These are phyloP conservation scores for Actias luna DNA, from an alignment of 2,888 invertebrate species.

Conservation along the genomic window DNA sequence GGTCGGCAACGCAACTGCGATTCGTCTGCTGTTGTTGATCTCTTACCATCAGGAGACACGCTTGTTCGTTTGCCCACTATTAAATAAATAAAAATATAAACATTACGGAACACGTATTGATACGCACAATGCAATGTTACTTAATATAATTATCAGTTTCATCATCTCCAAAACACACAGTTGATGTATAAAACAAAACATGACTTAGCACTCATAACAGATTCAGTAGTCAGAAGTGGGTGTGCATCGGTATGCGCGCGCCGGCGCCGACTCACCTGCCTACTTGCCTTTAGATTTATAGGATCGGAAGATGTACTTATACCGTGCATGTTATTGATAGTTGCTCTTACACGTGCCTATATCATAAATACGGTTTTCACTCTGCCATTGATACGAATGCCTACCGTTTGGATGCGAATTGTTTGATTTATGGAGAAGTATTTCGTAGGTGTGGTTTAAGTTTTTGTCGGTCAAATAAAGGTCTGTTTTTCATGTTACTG, in stretches of 20 bases:
- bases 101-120: not conserved
- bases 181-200: slow-evolving; percentile 19
- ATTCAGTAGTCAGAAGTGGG: slow-evolving; percentile 37
- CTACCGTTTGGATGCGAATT: not conserved
- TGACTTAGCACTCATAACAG: slow-evolving; percentile 39
- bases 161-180: not conserved
- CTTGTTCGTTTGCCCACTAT: too few species aligned
- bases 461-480: not conserved
- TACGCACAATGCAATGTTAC: not conserved
- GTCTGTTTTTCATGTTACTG: too few species aligned
- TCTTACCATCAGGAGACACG: too few species aligned
- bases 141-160: not conserved
- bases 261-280: slow-evolving; percentile 70
- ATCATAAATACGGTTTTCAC: not conserved
- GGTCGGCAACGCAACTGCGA: too few species aligned
- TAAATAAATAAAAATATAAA: too few species aligned
- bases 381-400: not conserved
- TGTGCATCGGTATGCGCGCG: slow-evolving; percentile 35
- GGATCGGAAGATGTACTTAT: slow-evolving; percentile 31
- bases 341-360: not conserved
- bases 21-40: too few species aligned
- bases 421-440: not conserved
- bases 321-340: not conserved
- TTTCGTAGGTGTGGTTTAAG: not conserved
- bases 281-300: slow-evolving; percentile 59